Conservation (phyloP, 2,888 invertebrate genomes). For the Tipula vernalis region DNA sequence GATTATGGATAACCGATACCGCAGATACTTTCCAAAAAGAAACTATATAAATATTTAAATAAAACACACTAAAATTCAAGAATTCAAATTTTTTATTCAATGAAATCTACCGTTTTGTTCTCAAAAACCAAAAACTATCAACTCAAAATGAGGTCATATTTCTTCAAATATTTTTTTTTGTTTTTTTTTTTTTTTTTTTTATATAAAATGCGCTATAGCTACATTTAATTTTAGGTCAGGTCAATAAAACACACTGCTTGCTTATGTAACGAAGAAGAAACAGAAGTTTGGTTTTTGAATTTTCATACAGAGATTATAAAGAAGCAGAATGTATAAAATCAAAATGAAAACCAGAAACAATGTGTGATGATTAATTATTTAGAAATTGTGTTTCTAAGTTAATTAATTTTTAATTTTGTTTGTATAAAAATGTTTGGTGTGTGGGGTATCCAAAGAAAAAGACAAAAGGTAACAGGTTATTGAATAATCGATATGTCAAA, state of each 20-base stretch:
- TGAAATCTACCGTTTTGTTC: not conserved
- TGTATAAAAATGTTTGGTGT: not conserved
- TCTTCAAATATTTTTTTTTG: not conserved
- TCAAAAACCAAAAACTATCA: not conserved
- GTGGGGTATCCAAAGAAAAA: not conserved
- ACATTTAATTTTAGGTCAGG: not conserved
- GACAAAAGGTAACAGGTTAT: not conserved
- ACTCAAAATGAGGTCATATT: not conserved
- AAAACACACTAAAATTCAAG: not conserved
- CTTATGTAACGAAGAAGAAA: not conserved
- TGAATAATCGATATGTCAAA: not conserved
- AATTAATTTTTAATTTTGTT: not conserved
- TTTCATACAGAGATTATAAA: not conserved
- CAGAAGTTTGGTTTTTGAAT: not conserved
- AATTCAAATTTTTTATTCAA: not conserved
- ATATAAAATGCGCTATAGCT: not conserved
- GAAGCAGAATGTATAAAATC: not conserved
- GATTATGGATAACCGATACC: not conserved
- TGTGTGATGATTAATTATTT: not conserved
- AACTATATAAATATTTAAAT: not conserved
- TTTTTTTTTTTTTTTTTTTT: too few relatives aligned
- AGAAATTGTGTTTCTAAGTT: not conserved
- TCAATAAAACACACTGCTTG: not conserved
- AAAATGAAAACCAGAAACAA: not conserved
- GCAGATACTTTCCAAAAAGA: not conserved